Base-by-base conservation (phyloP, 2,888 invertebrate genomes). In the Minunthozetes semirufus region DNA sequence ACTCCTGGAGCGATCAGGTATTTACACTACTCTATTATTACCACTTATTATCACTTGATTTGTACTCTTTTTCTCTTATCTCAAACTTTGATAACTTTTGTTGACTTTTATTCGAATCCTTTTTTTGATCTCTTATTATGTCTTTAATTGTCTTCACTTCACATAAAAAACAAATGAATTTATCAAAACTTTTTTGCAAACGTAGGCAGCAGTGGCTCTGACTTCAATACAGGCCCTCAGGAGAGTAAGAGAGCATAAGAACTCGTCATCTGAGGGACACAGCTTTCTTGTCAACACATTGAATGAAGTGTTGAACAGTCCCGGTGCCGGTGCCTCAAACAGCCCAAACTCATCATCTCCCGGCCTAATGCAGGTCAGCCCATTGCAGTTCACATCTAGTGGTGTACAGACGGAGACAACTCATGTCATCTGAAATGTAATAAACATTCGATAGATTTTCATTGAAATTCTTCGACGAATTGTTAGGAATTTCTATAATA, bases 1-100 rank as follows among this genome's bases (percentile, higher is more conserved):
- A 75, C 11, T 78, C 80, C 9, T 81, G 81, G 81, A 81, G 81
- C 77, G 81, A 81, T 77, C 81, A 81, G 81, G 81, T 81, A 77
- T 42, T 25, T 4, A 1, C 2, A 27, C 9, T 4, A 9, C 27
- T 61, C 9, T 53, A n/a, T 53, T 15, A 1, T 3, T 19, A 29
- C 27, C 61, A 11, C 17, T 27, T 61, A 11, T 61, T 27, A 27
- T 27, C 61, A 46, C 46, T 11, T 59, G 17, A 27, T 8, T 61
- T 9, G 9, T 9, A 13, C 15, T 33, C 42, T 70, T 17, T 42
- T 42, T 27, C 29, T 63, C 13, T 27, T 6, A 8, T 63, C 38
- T 63, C 63, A 63, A 15, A 17, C n/a, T 17, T 63, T 4, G 17
- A 17, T 15, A 63, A 3, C 9, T 8, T 29, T 33, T 63, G 4